These are phyloP conservation scores for Porites lutea DNA, from an alignment of 64 coral and sea anemone genomes.

Conservation along the genomic window DNA sequence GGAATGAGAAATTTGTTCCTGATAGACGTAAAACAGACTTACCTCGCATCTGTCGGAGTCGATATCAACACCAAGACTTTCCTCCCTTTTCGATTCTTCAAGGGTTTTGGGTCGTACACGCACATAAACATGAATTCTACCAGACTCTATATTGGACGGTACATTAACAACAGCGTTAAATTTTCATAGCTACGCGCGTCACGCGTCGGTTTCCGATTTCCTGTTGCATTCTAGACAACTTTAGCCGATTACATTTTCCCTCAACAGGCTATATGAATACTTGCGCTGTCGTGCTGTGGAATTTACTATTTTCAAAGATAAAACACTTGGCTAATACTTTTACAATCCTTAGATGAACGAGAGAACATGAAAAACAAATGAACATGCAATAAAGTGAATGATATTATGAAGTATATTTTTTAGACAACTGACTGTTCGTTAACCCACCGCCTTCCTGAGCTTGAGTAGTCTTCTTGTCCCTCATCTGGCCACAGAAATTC, in stretches of 20 bases:
- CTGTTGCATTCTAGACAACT: too few relatives aligned
- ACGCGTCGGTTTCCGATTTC: not conserved
- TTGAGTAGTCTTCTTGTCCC: conserved; percentile 14
- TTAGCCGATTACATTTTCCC: too few relatives aligned
- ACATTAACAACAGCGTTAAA: not conserved
- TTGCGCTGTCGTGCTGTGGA: not conserved
- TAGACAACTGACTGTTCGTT: not conserved
- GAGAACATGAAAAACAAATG: not conserved
- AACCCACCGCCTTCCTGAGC: conserved; percentile 24
- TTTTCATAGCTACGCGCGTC: not conserved
- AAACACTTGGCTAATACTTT: not conserved
- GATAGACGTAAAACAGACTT: not conserved
- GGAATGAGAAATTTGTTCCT: too few relatives aligned
- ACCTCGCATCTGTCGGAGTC: conserved; percentile 38
- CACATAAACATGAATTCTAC: conserved; percentile 69
- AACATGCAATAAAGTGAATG: not conserved
- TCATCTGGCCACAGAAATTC: conserved; percentile 3
- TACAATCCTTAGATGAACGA: not conserved
- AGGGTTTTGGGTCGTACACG: conserved; percentile 48
- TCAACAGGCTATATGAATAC: too few relatives aligned
- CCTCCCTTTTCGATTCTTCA: conserved; percentile 45
- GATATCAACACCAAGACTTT: conserved; percentile 52
- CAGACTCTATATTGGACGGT: conserved; percentile 38
- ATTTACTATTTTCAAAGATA: not conserved
- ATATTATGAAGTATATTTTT: not conserved